Conservation (phyloP, 2,888 invertebrate genomes). For the Lasioglossum lativentre region DNA sequence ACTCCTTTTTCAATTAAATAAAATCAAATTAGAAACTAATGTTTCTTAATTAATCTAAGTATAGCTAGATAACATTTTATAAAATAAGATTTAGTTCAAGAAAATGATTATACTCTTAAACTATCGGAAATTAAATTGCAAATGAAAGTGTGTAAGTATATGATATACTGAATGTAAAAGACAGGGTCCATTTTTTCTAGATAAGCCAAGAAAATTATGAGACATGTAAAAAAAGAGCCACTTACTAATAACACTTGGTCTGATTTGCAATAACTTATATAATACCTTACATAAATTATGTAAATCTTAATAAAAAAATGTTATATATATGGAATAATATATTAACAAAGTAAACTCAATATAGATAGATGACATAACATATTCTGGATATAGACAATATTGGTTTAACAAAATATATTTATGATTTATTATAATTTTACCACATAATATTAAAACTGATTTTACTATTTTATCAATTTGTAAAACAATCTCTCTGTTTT, state of each 20-base stretch:
- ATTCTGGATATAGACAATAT: background rate
- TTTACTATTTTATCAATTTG: background rate
- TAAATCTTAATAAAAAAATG: background rate
- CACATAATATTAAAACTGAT: background rate
- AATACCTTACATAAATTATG: no score
- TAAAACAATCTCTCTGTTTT: background rate
- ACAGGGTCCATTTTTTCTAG: background rate
- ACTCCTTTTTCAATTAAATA: background rate
- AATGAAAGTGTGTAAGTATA: background rate
- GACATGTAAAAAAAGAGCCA: background rate
- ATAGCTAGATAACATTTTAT: background rate
- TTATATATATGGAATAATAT: no score
- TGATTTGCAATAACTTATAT: background rate
- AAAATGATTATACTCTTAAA: background rate
- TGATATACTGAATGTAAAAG: background rate
- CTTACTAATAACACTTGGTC: background rate
- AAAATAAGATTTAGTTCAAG: background rate
- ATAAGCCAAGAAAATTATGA: background rate
- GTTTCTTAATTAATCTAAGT: background rate
- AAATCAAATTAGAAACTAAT: background rate
- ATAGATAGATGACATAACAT: no score
- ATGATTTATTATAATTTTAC: background rate
- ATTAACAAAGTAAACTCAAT: no score
- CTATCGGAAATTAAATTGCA: background rate
- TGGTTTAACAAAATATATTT: background rate